phyloP scores from a whole-genome alignment of 1,140 invertebrate species.

The Hormaphis cornu region DNA sequence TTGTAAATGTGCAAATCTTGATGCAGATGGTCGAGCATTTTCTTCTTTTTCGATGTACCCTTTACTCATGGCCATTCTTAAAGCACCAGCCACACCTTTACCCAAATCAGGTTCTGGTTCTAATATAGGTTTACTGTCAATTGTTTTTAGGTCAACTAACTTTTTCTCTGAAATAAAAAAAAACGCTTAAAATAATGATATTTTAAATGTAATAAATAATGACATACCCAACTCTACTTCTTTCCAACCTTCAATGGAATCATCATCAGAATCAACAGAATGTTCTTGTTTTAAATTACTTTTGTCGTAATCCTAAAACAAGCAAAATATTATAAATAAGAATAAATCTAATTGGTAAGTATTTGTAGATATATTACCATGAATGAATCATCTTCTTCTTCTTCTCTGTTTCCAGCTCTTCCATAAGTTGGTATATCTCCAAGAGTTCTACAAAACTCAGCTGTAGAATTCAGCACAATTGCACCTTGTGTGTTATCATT shows the following conservation, averaged over 20 bases:
- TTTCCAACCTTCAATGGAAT: conserved; percentile 56
- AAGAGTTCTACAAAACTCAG: conserved; percentile 92
- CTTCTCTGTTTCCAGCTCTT: conserved; percentile 76
- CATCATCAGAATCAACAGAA: conserved; percentile 45
- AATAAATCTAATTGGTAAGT: not conserved
- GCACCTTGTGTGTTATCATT: conserved; percentile 43
- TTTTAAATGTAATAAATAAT: not conserved
- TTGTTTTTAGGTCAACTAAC: conserved; percentile 40
- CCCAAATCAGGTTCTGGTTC: conserved; percentile 94
- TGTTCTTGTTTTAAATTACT: conserved; percentile 24
- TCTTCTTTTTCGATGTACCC: conserved; percentile 85
- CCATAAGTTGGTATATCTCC: conserved; percentile 92
- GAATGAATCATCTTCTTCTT: conserved; percentile 66
- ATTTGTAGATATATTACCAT: conserved; percentile 49
- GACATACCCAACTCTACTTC: conserved; percentile 54
- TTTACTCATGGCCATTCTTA: conserved; percentile 88
- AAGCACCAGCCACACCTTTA: conserved; percentile 79
- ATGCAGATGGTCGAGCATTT: conserved; percentile 57
- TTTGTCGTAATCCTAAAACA: conserved; percentile 21
- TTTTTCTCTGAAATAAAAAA: conserved; percentile 42
- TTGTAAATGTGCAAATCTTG: conserved; percentile 66
- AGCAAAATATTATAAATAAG: not conserved
- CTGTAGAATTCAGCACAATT: conserved; percentile 86
- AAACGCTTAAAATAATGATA: not conserved
- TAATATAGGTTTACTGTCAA: conserved; percentile 63